A percentile compares a stretch with the other conserved stretches of the same genome.
Evolutionary conservation across 92 coral and sea anemone genomes (phyloP).

Genomic region (Blastomussa wellsi): DNA sequence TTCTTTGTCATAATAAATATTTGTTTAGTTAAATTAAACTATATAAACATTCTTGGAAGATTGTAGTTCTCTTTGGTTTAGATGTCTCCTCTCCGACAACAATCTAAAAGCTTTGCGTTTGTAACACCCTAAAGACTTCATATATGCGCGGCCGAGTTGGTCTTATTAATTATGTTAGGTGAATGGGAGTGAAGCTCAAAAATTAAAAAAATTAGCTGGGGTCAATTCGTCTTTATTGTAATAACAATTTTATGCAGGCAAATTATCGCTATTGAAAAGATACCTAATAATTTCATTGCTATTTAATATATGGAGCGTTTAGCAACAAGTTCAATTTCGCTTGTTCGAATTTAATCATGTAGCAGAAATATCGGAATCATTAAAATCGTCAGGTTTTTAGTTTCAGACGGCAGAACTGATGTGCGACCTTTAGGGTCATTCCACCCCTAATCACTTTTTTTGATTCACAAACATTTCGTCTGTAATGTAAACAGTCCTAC

Average conservation of each 20-base stretch:
- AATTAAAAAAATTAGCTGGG: conserved; percentile 5
- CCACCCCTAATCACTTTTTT: neutral
- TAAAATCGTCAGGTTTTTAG: neutral
- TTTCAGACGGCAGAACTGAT: neutral
- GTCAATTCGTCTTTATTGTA: neutral
- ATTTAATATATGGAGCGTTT: neutral
- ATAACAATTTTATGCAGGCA: conserved; percentile 15
- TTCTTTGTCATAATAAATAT: conserved; percentile 21
- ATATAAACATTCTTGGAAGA: conserved; percentile 8
- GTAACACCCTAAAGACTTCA: neutral
- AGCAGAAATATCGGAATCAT: neutral
- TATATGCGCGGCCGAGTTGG: neutral
- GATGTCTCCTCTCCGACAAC: neutral
- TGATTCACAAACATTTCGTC: neutral
- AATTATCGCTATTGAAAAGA: neutral
- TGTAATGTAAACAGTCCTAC: neutral
- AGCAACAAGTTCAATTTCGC: neutral
- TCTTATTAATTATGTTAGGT: neutral
- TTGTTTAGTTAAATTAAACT: conserved; percentile 41
- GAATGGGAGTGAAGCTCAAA: neutral
- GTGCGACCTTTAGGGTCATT: neutral
- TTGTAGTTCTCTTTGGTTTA: neutral
- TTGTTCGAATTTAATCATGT: neutral
- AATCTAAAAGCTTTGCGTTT: neutral
- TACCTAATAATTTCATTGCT: neutral